Conservation (phyloP, 2,888 invertebrate species). For the Selenia dentaria region DNA sequence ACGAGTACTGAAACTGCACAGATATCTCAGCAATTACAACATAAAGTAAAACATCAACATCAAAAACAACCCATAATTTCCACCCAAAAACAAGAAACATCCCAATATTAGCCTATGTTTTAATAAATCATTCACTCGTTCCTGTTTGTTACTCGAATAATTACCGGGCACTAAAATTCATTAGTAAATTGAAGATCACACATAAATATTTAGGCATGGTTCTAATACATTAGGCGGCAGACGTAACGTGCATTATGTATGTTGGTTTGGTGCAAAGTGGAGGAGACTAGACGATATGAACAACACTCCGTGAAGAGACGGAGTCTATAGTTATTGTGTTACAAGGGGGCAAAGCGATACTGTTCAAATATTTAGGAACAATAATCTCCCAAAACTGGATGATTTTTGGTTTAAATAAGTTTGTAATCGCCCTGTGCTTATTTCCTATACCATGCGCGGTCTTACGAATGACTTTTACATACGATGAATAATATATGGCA, state of each 20-base stretch:
- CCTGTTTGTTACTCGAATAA: constrained; percentile 12
- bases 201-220: constrained; percentile 68
- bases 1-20: background rate
- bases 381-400: no score
- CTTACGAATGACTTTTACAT: constrained; percentile 27
- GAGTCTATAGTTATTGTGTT: no score
- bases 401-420: no score
- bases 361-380: no score
- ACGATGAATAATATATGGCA: constrained; percentile 30
- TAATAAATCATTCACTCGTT: constrained; percentile 13
- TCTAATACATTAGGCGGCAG: constrained; percentile 69
- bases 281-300: no score
- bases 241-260: constrained; percentile 65
- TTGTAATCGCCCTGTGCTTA: background rate
- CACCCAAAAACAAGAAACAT: background rate
- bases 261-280: constrained; percentile 38
- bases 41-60: no score
- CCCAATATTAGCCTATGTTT: background rate
- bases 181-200: constrained; percentile 60
- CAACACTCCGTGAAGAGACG: no score
- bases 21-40: no score
- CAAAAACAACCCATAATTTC: background rate
- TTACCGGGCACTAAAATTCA: constrained; percentile 52
- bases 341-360: no score
- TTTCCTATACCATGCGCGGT: constrained; percentile 7